Evolutionary conservation across 2,797 vertebrate species (phyloP).

Genomic region (Crenichthys baileyi): DNA sequence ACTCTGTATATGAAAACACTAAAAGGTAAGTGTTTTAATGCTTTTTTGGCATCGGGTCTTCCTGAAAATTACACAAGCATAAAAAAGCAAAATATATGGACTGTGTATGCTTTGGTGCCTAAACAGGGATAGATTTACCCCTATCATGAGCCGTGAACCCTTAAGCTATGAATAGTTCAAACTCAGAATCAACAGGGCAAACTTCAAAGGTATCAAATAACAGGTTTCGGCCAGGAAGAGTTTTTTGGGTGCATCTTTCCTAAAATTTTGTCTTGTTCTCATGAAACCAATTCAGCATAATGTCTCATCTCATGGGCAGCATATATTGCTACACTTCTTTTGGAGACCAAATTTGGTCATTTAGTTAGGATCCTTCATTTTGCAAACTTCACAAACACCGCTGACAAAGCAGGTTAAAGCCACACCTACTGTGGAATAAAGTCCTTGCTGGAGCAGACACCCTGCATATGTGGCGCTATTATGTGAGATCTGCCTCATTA

Average conservation of each 20-base stretch:
- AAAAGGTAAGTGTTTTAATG: background rate
- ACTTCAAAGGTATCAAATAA: too few species aligned
- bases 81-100: background rate
- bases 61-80: background rate
- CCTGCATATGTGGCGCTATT: background rate
- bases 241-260: background rate
- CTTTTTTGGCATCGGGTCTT: background rate
- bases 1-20: background rate
- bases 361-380: background rate
- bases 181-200: too few species aligned
- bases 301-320: background rate
- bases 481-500: conserved; percentile 2
- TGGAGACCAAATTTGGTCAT: too few species aligned
- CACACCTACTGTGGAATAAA: conserved; percentile 18
- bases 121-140: background rate
- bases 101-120: background rate
- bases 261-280: background rate
- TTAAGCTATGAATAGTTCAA: too few species aligned
- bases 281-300: background rate
- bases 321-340: background rate
- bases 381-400: background rate
- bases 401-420: background rate
- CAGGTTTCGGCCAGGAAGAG: background rate
- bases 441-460: conserved; percentile 3
- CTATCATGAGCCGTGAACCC: too few species aligned